Conservation (phyloP, 2,888 invertebrate species). For the Hypsopygia costalis region DNA sequence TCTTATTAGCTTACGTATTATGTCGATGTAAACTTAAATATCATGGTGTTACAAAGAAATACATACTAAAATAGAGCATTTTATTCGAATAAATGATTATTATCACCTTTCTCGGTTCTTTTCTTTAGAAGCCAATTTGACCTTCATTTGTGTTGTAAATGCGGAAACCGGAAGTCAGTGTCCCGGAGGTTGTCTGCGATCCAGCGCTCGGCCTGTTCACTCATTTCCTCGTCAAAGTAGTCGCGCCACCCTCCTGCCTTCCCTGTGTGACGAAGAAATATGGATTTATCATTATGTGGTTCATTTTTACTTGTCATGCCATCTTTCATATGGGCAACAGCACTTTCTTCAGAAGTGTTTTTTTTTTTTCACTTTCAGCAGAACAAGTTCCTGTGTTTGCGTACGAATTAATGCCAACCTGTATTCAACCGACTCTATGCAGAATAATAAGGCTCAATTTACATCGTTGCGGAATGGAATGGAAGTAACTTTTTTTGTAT, state of each 20-base stretch:
- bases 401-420: too few relatives aligned
- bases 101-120: slow-evolving; percentile 54
- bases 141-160: slow-evolving; percentile 22
- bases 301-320: too few relatives aligned
- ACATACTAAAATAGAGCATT: slow-evolving; percentile 67
- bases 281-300: too few relatives aligned
- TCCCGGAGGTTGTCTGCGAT: slow-evolving; percentile 82
- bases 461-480: too few relatives aligned
- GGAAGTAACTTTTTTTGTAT: too few relatives aligned
- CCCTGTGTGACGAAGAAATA: too few relatives aligned
- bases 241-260: slow-evolving; percentile 85
- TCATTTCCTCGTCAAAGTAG: slow-evolving; percentile 85
- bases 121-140: slow-evolving; percentile 35
- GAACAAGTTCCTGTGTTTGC: too few relatives aligned
- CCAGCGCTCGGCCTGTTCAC: slow-evolving; percentile 84
- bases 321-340: too few relatives aligned
- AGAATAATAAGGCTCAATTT: too few relatives aligned
- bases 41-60: slow-evolving; percentile 78
- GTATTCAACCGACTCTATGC: too few relatives aligned
- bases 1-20: slow-evolving; percentile 47
- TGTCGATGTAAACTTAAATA: slow-evolving; percentile 68
- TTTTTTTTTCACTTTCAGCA: too few relatives aligned
- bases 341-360: too few relatives aligned
- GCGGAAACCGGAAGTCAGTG: slow-evolving; percentile 82
- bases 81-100: slow-evolving; percentile 77